A percentile compares a stretch with the other conserved stretches of the same genome.
phyloP scores from a whole-genome alignment of 2,888 invertebrate species.

The Chrysomela aeneicollis region DNA sequence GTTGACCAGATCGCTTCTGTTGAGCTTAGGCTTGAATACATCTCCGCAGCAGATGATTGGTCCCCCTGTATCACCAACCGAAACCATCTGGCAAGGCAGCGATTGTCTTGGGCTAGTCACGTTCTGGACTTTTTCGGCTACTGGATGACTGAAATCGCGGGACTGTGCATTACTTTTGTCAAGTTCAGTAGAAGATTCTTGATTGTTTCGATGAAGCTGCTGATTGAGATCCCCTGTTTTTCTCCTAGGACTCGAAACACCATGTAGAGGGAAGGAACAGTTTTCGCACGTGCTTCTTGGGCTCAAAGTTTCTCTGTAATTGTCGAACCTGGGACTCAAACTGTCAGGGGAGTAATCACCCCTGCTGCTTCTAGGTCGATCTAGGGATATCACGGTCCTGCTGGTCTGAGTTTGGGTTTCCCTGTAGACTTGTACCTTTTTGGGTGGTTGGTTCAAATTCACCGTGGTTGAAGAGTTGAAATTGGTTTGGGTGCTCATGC shows the following conservation, averaged over 20 bases:
- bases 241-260: not conserved
- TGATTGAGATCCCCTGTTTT: no score
- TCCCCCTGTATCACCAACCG: not conserved
- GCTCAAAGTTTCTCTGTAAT: not conserved
- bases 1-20: not conserved
- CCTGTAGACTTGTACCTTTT: constrained; percentile 37
- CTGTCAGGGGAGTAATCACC: constrained; percentile 54
- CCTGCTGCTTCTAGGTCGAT: constrained; percentile 45
- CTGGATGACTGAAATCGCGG: no score
- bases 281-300: not conserved
- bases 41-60: not conserved
- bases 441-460: constrained; percentile 17
- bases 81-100: not conserved
- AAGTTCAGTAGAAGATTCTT: no score
- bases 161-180: no score
- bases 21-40: not conserved
- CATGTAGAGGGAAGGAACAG: not conserved
- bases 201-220: no score
- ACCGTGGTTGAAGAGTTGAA: constrained; percentile 33
- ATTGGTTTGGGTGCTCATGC: constrained; percentile 31
- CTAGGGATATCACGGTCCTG: constrained; percentile 66
- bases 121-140: no score
- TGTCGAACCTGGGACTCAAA: constrained; percentile 48
- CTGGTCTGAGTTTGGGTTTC: constrained; percentile 65
- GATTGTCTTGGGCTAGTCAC: no score